Evolutionary conservation across 1,140 invertebrate genomes (phyloP).

Genomic region (Panagrolaimus sp.): DNA sequence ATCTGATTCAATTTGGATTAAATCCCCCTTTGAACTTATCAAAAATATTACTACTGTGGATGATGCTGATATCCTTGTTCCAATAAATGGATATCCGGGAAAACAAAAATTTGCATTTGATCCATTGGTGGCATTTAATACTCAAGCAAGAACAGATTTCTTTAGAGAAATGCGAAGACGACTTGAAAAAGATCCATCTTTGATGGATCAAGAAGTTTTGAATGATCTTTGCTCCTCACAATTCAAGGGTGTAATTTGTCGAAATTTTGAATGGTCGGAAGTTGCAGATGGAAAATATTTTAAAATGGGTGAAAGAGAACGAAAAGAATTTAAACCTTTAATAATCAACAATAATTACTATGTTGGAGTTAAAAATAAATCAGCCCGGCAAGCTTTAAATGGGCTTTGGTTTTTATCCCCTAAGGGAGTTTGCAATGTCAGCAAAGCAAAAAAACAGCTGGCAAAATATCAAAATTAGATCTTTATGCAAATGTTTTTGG

Average conservation of each 20-base stretch:
- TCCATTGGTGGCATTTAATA: conserved; percentile 48
- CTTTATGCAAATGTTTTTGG: neutral
- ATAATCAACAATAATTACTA: conserved; percentile 56
- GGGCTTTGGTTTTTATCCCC: conserved; percentile 45
- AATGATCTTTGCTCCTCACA: conserved; percentile 42
- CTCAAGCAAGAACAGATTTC: conserved; percentile 35
- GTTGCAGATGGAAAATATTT: conserved; percentile 55
- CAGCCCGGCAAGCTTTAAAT: conserved; percentile 46
- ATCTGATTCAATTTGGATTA: conserved; percentile 51
- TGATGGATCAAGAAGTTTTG: conserved; percentile 50
- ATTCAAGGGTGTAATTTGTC: conserved; percentile 46
- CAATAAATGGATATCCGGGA: conserved; percentile 39
- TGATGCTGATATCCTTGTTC: conserved; percentile 46
- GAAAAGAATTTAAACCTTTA: conserved; percentile 30
- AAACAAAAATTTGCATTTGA: conserved; percentile 44
- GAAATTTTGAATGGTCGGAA: conserved; percentile 47
- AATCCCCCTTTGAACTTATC: conserved; percentile 33
- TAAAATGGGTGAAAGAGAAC: conserved; percentile 47
- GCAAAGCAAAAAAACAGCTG: conserved; percentile 36
- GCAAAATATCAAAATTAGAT: conserved; percentile 27
- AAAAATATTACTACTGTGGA: conserved; percentile 34
- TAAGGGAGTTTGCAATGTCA: conserved; percentile 32
- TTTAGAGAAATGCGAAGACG: conserved; percentile 36
- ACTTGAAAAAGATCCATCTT: conserved; percentile 21
- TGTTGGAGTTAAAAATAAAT: conserved; percentile 49